Evolutionary conservation across 2,113 vertebrate genomes (phyloP), one percentile per base, ranked within the genome.

Genomic region (Syrmaticus mikado): DNA sequence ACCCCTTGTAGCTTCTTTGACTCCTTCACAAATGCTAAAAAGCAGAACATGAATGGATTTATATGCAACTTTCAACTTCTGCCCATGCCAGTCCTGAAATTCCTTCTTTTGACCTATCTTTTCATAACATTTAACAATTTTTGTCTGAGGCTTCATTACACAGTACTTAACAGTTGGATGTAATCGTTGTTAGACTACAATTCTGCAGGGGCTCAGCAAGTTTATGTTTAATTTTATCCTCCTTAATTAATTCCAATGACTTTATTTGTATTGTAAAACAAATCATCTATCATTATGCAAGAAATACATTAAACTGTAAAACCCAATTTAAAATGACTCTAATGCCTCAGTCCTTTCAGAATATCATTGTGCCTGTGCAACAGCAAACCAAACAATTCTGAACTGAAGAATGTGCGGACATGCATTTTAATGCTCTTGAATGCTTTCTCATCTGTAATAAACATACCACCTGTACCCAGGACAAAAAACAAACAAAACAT

Each of bases 261-360:
- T 75, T 90, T 76, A 88, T 79, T 87, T 89, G 38, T 82, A 91
- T 67, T 87, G 64, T 77, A 78, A 85, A 89, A 82, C 50, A 93
- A 91, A 11, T 38, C 1, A 72, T 38, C 55, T 85, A 71, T 80
- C 12, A 2, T 48, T 60, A 66, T 17, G 46, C 68, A 81, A 85
- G 84, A 89, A 93, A 83, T 84, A 75, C 2, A 84, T 75, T 79
- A 81, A 82, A 18, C 13, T 73, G 8, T 89, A 85, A 94, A 80
- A 73, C 21, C 38, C 61, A 73, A 90, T 92, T 92, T 86, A 17
- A 88, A 88, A 80, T 84, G 2, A 90, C 43, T 65, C 5, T 52
- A 90, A 81, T 43, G 20, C 15, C 18, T 92, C 92, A 36, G 52
- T 71, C 25, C 40, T 89, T 90, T 92, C 73, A 88, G 58, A 81